A percentile compares a stretch with the other conserved stretches of the same genome.
Conservation (phyloP, 2,888 invertebrate genomes). For the Drepana falcataria region DNA sequence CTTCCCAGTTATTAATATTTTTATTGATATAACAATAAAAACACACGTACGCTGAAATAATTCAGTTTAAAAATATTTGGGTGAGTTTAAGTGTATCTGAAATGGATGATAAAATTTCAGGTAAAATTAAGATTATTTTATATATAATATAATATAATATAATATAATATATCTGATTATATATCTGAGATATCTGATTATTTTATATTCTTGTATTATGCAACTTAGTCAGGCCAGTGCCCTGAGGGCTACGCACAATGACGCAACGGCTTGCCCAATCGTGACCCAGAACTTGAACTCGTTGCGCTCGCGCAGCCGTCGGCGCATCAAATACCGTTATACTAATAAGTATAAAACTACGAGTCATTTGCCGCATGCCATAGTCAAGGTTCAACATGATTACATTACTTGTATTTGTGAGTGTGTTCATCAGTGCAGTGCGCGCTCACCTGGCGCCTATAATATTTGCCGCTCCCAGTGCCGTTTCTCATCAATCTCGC, state of each 20-base stretch:
- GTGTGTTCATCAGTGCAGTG: conserved; percentile 27
- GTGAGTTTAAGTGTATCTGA: too few relatives aligned
- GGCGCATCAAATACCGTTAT: conserved; percentile 59
- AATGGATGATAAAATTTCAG: too few relatives aligned
- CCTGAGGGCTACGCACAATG: conserved; percentile 37
- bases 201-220: conserved; percentile 12
- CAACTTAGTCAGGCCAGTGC: conserved; percentile 60
- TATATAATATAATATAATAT: too few relatives aligned
- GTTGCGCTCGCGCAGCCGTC: conserved; percentile 32
- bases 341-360: conserved; percentile 50
- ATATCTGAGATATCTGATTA: too few relatives aligned
- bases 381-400: conserved; percentile 45
- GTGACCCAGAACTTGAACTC: conserved; percentile 68
- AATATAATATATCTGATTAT: too few relatives aligned
- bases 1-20: too few relatives aligned
- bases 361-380: conserved; percentile 37
- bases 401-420: conserved; percentile 36
- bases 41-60: too few relatives aligned
- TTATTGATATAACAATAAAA: too few relatives aligned
- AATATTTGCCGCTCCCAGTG: conserved; percentile 69
- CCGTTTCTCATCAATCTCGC: conserved; percentile 77
- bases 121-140: too few relatives aligned
- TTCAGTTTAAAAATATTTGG: too few relatives aligned
- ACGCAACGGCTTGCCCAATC: conserved; percentile 52
- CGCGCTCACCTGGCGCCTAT: conserved; percentile 45